Conservation (phyloP, 2,113 vertebrate genomes). For the Tiliqua scincoides region DNA sequence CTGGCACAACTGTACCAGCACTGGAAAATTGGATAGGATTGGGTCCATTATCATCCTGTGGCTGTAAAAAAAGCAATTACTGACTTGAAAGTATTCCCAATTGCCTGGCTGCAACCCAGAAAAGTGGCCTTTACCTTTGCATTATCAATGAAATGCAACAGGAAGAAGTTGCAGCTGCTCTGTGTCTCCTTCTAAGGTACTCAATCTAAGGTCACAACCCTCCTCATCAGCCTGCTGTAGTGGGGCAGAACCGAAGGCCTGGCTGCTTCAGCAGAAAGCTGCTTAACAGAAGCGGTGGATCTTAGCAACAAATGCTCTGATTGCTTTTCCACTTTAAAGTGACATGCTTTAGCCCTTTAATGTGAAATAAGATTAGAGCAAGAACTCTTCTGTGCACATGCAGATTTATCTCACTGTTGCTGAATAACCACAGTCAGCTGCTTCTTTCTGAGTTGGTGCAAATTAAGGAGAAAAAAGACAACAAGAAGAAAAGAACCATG, state of each 20-base stretch:
- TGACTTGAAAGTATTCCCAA: neutral
- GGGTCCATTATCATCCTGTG: neutral
- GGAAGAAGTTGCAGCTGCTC: neutral
- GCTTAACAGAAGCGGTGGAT: neutral
- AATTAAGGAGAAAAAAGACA: neutral
- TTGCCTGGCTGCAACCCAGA: neutral
- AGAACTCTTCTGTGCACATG: neutral
- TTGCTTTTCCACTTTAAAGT: too few relatives aligned
- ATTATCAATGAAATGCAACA: neutral
- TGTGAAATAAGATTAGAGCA: neutral
- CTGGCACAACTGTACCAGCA: too few relatives aligned
- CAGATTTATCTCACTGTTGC: neutral
- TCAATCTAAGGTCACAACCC: neutral
- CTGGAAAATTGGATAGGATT: too few relatives aligned
- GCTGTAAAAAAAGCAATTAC: neutral
- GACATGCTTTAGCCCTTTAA: neutral
- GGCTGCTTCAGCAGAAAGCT: neutral
- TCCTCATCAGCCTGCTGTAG: neutral
- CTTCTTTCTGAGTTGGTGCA: neutral
- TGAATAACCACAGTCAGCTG: neutral
- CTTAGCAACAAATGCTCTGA: neutral
- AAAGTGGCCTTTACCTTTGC: too few relatives aligned
- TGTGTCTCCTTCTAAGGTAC: neutral
- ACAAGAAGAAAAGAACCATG: neutral
- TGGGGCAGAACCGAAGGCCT: neutral